phyloP scores from a whole-genome alignment of 2,797 vertebrate genomes.

The Acridotheres tristis region DNA sequence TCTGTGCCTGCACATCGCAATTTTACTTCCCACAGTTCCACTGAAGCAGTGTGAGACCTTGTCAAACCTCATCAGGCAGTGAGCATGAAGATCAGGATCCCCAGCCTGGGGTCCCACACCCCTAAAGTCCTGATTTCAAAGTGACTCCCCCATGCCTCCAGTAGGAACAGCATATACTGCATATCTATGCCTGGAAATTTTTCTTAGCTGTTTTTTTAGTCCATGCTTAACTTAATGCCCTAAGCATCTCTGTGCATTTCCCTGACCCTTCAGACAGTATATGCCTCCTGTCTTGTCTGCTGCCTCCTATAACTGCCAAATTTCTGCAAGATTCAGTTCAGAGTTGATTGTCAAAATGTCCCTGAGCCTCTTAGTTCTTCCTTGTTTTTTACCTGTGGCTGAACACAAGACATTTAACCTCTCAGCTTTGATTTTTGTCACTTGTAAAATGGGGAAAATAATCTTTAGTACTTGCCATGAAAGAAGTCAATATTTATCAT shows the following conservation, averaged over 20 bases:
- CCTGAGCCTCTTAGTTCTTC: neutral
- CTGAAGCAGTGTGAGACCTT: neutral
- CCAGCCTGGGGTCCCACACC: neutral
- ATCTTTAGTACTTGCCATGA: neutral
- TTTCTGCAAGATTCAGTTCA: neutral
- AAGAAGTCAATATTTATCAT: conserved; percentile 13
- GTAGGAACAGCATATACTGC: neutral
- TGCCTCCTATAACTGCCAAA: neutral
- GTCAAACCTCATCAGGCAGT: neutral
- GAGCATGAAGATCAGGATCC: neutral
- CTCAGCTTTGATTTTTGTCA: conserved; percentile 24
- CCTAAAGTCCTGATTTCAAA: neutral
- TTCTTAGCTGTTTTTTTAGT: neutral
- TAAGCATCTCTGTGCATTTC: neutral
- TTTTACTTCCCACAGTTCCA: neutral
- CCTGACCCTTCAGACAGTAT: neutral
- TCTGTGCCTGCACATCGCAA: neutral
- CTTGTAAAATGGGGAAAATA: neutral
- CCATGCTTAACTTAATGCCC: neutral
- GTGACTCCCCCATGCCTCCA: neutral
- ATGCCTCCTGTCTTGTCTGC: neutral
- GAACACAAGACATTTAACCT: neutral
- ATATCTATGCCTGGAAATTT: neutral
- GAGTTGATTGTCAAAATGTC: neutral
- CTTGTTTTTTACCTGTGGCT: neutral